A percentile compares a stretch with the other conserved stretches of the same genome.
These are phyloP conservation scores for Mongoloraphidia duomilia DNA, from an alignment of 2,888 invertebrate genomes.

Conservation along the genomic window DNA sequence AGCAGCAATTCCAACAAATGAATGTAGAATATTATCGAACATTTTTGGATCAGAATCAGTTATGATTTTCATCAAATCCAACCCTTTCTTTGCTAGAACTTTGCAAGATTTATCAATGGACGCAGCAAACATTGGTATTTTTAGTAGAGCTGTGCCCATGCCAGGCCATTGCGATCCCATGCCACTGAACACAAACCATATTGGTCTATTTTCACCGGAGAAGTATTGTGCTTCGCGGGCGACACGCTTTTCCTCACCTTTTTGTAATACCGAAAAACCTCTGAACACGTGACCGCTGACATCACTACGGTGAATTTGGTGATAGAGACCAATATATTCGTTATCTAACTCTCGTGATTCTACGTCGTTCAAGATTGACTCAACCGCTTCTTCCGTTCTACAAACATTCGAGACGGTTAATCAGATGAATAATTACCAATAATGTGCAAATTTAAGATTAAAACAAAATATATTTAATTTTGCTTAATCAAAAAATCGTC, in stretches of 20 bases:
- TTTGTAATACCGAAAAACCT: constrained; percentile 39
- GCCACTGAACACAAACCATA: constrained; percentile 58
- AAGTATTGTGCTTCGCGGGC: constrained; percentile 42
- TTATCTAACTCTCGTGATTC: constrained; percentile 44
- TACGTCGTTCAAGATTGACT: constrained; percentile 46
- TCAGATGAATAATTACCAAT: too few species aligned
- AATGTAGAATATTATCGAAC: constrained; percentile 52
- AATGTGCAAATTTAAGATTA: too few species aligned
- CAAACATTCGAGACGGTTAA: neutral
- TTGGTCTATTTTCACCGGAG: constrained; percentile 43
- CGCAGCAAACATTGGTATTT: constrained; percentile 46
- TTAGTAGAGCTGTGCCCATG: constrained; percentile 52
- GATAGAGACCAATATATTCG: constrained; percentile 44
- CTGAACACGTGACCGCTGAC: constrained; percentile 44
- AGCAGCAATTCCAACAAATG: constrained; percentile 61
- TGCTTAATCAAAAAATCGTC: too few species aligned
- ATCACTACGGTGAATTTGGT: constrained; percentile 33
- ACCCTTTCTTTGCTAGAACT: constrained; percentile 43
- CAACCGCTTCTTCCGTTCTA: constrained; percentile 61
- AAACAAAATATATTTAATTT: too few species aligned
- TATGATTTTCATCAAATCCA: constrained; percentile 48
- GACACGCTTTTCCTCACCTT: constrained; percentile 21
- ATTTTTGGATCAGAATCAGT: constrained; percentile 44
- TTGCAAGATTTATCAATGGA: constrained; percentile 47
- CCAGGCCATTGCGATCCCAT: constrained; percentile 64